These are phyloP conservation scores for Sycon ciliatum DNA, from an alignment of 37 sponge, comb jelly and placozoan genomes.

Conservation along the genomic window DNA sequence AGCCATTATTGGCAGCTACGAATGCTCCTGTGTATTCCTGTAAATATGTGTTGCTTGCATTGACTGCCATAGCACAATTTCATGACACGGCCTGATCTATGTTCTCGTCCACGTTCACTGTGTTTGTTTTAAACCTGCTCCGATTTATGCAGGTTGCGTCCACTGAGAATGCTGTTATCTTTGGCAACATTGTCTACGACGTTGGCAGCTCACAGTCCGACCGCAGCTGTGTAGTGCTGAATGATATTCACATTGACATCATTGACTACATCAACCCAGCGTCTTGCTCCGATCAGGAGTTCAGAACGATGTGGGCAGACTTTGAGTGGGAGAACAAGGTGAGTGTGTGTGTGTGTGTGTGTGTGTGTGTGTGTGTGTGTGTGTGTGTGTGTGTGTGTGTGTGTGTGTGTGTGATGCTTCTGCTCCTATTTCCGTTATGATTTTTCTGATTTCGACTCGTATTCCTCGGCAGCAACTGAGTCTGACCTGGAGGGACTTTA, in stretches of 20 bases:
- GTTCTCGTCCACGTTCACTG: too few species aligned
- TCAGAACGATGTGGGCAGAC: constrained; percentile 98
- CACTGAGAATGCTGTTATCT: constrained; percentile 98
- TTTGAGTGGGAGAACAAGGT: constrained; percentile 99
- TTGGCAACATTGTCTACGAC: constrained; percentile 99
- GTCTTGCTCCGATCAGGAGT: constrained; percentile 78
- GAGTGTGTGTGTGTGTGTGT: neutral
- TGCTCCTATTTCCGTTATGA: too few species aligned
- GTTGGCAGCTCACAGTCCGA: constrained; percentile 80
- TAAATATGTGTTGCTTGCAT: neutral
- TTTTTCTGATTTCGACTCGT: neutral
- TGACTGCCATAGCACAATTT: constrained; percentile 3
- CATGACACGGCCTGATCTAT: constrained; percentile 9
- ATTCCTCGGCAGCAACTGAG: too few species aligned
- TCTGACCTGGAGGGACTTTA: too few species aligned
- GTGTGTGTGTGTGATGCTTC: constrained; percentile 1
- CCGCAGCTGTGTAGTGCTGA: constrained; percentile 93
- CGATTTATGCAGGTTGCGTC: constrained; percentile 92
- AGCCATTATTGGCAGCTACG: too few species aligned
- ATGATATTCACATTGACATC: constrained; percentile 97
- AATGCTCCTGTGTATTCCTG: constrained; percentile 2
- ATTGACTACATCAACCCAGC: constrained; percentile 99
- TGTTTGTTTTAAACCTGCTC: neutral
- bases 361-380: neutral
- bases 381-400: constrained; percentile 21